Base-by-base conservation (phyloP, 1,140 invertebrate genomes). In the Sogatella furcifera region DNA sequence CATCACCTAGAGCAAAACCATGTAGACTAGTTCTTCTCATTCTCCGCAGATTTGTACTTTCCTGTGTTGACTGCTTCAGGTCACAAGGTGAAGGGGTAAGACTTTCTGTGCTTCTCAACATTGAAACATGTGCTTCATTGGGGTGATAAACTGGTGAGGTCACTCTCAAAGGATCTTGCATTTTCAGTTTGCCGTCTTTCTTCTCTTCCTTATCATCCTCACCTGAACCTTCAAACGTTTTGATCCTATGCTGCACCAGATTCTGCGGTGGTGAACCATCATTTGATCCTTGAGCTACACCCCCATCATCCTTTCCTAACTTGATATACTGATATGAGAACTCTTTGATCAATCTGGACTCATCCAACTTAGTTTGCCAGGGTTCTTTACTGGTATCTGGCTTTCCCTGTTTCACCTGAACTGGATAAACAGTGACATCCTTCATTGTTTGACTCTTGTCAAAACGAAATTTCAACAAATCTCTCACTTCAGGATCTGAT, bases 191-290 rank as follows among this genome's bases (percentile, higher is more conserved):
- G 41, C 69, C 65, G 0, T 73, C 44, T 63, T 54, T 74, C 69
- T 13, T 67, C 41, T 24, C 22, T 15, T 28, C 38, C 14, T 60
- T 59, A 38, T 67, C 64, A 14, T 65, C 28, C 28, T 67, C 64
- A 1, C 58, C 59, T 63, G 46, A 38, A 38, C 34, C 42, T 60
- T 66, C 65, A 57, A 66, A 65, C 10, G 49, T 56, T 59, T 74
- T 76, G 6, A 80, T 81, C 60, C 79, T 66, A 56, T 72, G 74
- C 55, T 79, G 77, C 0, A 81, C 79, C 31, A 78, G 69, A 65
- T 80, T 81, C 52, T 69, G 69, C 54, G 73, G 71, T 22, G 72
- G 68, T 22, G 24, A 55, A 60, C 13, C 52, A 21, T 62, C 55
- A 34, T 19, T 38, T 44, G 15, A 57, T 19, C 52, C 53, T 46